Conservation (phyloP, 1,140 invertebrate species). For the Saxidomus purpurata region DNA sequence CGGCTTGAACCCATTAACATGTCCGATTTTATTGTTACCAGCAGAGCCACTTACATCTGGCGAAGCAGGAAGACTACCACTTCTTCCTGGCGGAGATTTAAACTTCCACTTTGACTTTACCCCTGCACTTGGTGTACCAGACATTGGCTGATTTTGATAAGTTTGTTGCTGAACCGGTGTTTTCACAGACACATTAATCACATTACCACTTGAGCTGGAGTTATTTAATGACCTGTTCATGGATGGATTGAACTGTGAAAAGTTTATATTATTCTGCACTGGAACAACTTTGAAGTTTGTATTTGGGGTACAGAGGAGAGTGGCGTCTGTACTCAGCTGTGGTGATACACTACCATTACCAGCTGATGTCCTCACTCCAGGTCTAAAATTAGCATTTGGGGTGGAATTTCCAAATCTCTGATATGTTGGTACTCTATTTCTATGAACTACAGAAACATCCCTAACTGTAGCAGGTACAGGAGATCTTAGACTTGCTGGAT, state of each 20-base stretch:
- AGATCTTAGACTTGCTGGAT: neutral
- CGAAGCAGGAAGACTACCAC: slow-evolving; percentile 7
- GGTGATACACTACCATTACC: neutral
- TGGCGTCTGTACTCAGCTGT: neutral
- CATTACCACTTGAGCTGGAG: neutral
- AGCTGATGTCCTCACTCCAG: neutral
- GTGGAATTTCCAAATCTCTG: neutral
- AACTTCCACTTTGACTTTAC: slow-evolving; percentile 52
- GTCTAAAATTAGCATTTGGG: neutral
- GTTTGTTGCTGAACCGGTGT: neutral
- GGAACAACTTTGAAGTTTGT: slow-evolving; percentile 16
- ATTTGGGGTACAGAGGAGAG: neutral
- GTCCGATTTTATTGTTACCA: neutral
- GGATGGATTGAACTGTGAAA: neutral
- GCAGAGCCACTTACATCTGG: neutral
- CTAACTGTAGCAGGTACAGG: neutral
- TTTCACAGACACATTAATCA: neutral
- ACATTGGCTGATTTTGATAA: neutral
- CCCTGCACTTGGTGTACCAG: neutral
- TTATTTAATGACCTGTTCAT: neutral
- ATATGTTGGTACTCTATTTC: neutral
- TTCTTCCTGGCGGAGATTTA: slow-evolving; percentile 33
- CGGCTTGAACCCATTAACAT: neutral
- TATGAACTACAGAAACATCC: neutral
- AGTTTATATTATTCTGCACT: neutral